phyloP scores from a whole-genome alignment of 2,888 invertebrate genomes.

The Diarsia brunnea region DNA sequence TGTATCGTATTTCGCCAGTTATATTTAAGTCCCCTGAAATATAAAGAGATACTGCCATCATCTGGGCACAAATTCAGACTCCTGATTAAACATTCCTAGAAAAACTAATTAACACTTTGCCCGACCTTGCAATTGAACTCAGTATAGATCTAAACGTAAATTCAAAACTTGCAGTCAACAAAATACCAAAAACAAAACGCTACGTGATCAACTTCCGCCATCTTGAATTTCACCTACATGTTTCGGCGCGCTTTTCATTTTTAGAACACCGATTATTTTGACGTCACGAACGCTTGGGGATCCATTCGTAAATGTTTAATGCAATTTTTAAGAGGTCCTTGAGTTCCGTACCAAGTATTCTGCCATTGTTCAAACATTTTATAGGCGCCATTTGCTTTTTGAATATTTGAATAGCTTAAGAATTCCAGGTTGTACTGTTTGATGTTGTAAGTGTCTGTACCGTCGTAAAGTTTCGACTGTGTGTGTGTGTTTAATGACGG shows the following conservation, averaged over 20 bases:
- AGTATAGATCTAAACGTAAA: neutral
- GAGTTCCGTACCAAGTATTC: conserved; percentile 51
- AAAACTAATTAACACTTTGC: neutral
- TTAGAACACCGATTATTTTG: conserved; percentile 65
- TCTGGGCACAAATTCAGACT: neutral
- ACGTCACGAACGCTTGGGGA: conserved; percentile 61
- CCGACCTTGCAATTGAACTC: neutral
- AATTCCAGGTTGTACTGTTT: conserved; percentile 57
- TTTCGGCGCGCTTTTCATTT: conserved; percentile 54
- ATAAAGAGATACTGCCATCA: neutral
- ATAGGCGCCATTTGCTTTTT: conserved; percentile 64
- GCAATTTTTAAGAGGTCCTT: conserved; percentile 65
- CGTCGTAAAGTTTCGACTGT: conserved; percentile 51
- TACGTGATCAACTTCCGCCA: conserved; percentile 35
- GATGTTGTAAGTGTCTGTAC: conserved; percentile 50
- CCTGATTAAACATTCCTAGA: neutral
- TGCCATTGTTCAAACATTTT: conserved; percentile 65
- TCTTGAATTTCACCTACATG: conserved; percentile 48
- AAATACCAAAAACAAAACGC: conserved; percentile 20
- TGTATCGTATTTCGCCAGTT: neutral
- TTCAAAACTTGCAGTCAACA: conserved; percentile 3
- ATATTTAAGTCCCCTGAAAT: neutral
- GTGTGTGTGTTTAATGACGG: conserved; percentile 36
- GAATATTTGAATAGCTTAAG: conserved; percentile 65
- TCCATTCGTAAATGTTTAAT: conserved; percentile 65